phyloP scores from a whole-genome alignment of 2,113 vertebrate genomes.

The Phasianus colchicus region DNA sequence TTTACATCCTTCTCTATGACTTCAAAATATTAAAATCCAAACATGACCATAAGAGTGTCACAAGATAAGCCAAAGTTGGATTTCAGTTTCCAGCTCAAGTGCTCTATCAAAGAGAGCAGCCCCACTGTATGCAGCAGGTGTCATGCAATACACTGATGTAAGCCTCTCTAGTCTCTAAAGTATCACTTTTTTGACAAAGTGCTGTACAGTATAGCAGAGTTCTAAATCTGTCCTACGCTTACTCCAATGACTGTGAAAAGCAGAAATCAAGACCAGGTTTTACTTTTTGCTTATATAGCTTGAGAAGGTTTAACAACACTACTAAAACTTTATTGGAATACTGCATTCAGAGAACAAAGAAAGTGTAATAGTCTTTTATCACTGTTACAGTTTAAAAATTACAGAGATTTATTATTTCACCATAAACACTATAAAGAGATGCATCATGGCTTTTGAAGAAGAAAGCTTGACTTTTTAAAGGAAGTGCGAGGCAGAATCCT shows the following conservation, averaged over 20 bases:
- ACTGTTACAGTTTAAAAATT: neutral
- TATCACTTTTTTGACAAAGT: neutral
- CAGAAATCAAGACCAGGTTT: neutral
- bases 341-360: neutral
- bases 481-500: neutral
- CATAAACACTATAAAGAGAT: neutral
- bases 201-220: neutral
- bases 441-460: neutral
- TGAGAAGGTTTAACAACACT: neutral
- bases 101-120: neutral
- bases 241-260: neutral
- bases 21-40: neutral
- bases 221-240: neutral
- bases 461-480: neutral
- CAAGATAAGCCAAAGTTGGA: neutral
- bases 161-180: neutral
- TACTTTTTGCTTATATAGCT: neutral
- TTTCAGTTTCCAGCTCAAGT: neutral
- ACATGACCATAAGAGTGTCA: fast-evolving
- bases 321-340: neutral
- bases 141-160: neutral
- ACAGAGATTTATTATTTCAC: neutral
- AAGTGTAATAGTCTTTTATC: neutral
- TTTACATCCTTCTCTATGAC: neutral
- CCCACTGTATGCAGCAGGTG: neutral